Base-by-base conservation (phyloP, 1,140 invertebrate genomes). In the Heliothis subflexa region DNA sequence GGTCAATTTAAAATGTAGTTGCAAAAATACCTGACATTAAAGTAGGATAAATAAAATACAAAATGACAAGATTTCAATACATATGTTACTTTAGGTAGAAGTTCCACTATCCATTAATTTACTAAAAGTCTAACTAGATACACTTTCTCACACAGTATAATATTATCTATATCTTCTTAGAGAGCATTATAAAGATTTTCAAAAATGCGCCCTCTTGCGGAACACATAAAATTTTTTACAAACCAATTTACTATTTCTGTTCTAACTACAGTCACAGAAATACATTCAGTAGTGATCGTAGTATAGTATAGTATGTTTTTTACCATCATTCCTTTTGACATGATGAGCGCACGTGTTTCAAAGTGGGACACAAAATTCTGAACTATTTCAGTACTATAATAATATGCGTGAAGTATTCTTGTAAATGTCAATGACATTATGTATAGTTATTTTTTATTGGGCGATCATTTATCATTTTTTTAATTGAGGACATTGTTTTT, bases 241-340 rank as follows among this genome's bases (percentile, higher is more conserved):
- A 13, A 12, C 21, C 16, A 16, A 68, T 68, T 49, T 3, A 33
- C 45, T 68, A 68, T 68, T 68, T 68, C 45, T 49, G 49, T 68
- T 50, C 45, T 45, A 45, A 68, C 45, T 68, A 68, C 45, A 68
- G 21, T 68, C 50, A 49, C 40, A 25, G 45, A 25, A 47, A 14
- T 45, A 5, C 45, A 25, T 50, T 16, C 49, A 50, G 21, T 49
- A 68, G 45, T 68, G 16, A 25, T 16, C 10, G 16, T 68, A 11
- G 57, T 9, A 40, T 40, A n/a, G 57, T 61, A 61, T 61, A 33
- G 57, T 21, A 33, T 61, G 57, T 61, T 61, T 61, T 61, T 61
- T 61, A 61, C 28, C 28, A 14, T 61, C 57, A n/a, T 61, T 33
- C 21, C 13, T 14, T 25, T 4, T 33, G 57, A 61, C 57, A 61